Evolutionary conservation across 2,797 vertebrate species (phyloP).

Genomic region (Enteromius thamalakanensis): DNA sequence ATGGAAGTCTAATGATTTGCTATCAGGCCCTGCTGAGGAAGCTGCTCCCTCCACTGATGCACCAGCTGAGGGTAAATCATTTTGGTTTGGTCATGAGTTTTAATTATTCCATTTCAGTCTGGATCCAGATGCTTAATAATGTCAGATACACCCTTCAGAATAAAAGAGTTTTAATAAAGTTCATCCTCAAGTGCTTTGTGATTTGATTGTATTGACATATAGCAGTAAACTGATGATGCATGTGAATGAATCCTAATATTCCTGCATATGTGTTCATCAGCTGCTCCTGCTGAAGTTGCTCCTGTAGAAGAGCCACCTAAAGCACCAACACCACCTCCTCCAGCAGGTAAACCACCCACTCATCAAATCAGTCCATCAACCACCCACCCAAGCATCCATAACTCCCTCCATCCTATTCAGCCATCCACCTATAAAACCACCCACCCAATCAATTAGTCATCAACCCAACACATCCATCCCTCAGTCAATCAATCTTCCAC

Average conservation of each 20-base stretch:
- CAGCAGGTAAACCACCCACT: constrained; percentile 69
- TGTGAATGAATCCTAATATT: background rate
- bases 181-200: background rate
- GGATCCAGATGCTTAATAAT: background rate
- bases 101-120: constrained; percentile 22
- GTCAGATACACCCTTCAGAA: background rate
- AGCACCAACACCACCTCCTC: constrained; percentile 73
- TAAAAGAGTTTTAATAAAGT: background rate
- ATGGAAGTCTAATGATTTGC: constrained; percentile 39
- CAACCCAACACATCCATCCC: background rate
- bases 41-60: constrained; percentile 33
- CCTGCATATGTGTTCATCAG: constrained; percentile 58
- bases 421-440: background rate
- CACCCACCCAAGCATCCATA: background rate
- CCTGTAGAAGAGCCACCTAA: constrained; percentile 72
- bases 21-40: constrained; percentile 36
- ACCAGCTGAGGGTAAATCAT: constrained; percentile 42
- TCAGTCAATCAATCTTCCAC: background rate
- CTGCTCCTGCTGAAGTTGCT: constrained; percentile 70
- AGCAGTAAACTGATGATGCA: background rate
- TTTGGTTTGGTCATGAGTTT: background rate
- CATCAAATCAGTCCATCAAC: background rate
- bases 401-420: background rate
- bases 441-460: background rate
- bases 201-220: background rate